A percentile compares a stretch with the other conserved stretches of the same genome.
Evolutionary conservation across 2,888 invertebrate species (phyloP).

Genomic region (Electrophaes corylata): DNA sequence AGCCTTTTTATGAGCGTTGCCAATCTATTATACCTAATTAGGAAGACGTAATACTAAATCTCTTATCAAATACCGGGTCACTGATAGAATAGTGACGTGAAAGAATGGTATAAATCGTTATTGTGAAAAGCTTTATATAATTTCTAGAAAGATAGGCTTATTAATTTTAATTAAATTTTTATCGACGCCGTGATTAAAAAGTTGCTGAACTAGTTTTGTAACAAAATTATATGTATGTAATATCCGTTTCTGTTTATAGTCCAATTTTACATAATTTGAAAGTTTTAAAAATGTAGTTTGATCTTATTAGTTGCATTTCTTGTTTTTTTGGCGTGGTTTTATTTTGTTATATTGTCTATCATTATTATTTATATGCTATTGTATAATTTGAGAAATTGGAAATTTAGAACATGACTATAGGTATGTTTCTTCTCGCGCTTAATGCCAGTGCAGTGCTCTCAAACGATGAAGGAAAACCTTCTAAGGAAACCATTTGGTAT

Average conservation of each 20-base stretch:
- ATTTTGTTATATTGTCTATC: not conserved
- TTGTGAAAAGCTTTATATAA: too few species aligned
- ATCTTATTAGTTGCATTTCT: not conserved
- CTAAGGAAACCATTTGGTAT: too few species aligned
- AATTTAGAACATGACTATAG: not conserved
- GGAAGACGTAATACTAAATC: too few species aligned
- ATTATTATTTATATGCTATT: not conserved
- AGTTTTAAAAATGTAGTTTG: not conserved
- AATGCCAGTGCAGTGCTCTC: too few species aligned
- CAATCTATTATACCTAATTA: too few species aligned
- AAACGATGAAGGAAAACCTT: too few species aligned
- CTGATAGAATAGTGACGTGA: too few species aligned
- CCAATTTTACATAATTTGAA: not conserved
- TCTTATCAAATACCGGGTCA: too few species aligned
- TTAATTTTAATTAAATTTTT: not conserved
- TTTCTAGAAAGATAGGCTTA: not conserved
- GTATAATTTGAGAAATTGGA: not conserved
- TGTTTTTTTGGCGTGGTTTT: not conserved
- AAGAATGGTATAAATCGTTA: too few species aligned
- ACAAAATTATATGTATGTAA: not conserved
- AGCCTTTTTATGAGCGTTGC: not conserved
- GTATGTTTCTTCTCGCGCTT: too few species aligned
- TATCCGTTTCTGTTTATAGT: not conserved
- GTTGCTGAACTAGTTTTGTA: not conserved
- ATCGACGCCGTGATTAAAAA: not conserved